Conservation (phyloP, 2,888 invertebrate species). For the Taphrorychus bicolor region DNA sequence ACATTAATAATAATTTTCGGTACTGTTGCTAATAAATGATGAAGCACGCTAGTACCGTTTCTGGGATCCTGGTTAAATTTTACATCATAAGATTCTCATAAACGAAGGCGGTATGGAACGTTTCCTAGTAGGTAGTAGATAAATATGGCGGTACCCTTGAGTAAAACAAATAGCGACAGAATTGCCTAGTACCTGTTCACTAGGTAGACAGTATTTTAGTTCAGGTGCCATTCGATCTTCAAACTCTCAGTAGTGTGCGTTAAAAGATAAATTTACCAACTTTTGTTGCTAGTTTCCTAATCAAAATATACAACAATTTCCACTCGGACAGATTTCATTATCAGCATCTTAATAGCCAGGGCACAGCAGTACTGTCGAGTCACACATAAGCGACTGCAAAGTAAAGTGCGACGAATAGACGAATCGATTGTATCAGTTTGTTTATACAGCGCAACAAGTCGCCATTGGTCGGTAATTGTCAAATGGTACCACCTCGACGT, state of each 20-base stretch:
- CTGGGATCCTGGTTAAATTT: slow-evolving; percentile 6
- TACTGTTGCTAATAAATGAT: neutral
- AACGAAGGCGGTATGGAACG: neutral
- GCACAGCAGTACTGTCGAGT: neutral
- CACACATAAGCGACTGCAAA: neutral
- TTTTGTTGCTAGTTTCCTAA: neutral
- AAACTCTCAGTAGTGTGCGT: no score
- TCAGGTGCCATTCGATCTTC: no score
- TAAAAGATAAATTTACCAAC: neutral
- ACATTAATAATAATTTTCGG: no score
- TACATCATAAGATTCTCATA: slow-evolving; percentile 20
- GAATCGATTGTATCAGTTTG: neutral
- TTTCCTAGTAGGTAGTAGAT: no score
- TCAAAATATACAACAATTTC: slow-evolving; percentile 28
- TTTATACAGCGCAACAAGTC: neutral
- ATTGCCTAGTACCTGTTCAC: no score
- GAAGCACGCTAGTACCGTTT: neutral
- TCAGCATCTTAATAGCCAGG: neutral
- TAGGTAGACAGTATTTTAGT: no score
- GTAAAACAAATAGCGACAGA: no score
- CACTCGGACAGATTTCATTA: slow-evolving; percentile 19
- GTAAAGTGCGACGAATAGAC: neutral
- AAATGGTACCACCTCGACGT: slow-evolving; percentile 6
- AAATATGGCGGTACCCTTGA: no score
- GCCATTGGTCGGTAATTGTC: neutral